phyloP scores from a whole-genome alignment of 64 coral and sea anemone genomes.

The Montipora foliosa region DNA sequence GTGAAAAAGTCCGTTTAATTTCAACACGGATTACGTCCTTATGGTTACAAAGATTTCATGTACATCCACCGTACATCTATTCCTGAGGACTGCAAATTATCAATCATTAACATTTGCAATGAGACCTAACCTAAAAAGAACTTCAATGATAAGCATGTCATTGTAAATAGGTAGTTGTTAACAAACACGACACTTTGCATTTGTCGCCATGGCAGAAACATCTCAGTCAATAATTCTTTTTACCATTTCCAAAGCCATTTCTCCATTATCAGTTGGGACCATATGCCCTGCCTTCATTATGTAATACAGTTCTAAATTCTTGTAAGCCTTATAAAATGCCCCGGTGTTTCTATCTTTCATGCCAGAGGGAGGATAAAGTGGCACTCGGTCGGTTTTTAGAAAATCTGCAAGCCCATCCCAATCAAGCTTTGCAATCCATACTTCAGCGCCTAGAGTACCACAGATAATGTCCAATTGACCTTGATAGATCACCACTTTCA shows the following conservation, averaged over 20 bases:
- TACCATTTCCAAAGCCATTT: conserved; percentile 98
- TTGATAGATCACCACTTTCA: conserved; percentile 93
- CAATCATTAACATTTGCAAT: no score
- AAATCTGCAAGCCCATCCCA: conserved; percentile 80
- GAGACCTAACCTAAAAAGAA: no score
- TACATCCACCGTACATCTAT: no score
- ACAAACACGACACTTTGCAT: no score
- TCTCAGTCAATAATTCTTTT: conserved; percentile 36
- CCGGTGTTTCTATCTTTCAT: conserved; percentile 80
- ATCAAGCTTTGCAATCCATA: conserved; percentile 84
- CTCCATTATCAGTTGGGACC: conserved; percentile 93
- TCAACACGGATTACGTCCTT: no score
- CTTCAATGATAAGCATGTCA: no score
- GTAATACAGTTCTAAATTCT: conserved; percentile 87
- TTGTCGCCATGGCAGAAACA: background rate
- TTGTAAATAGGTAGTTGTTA: no score
- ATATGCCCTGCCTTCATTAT: conserved; percentile 97
- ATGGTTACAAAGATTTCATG: no score
- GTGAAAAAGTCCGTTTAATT: no score
- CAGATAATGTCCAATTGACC: conserved; percentile 98
- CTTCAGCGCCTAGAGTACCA: conserved; percentile 79
- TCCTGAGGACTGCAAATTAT: no score
- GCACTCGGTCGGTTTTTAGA: conserved; percentile 28
- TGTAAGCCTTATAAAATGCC: conserved; percentile 86
- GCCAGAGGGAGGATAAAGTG: conserved; percentile 88